Base-by-base conservation (phyloP, 2,797 vertebrate genomes). In the Brachyalestes nurse region DNA sequence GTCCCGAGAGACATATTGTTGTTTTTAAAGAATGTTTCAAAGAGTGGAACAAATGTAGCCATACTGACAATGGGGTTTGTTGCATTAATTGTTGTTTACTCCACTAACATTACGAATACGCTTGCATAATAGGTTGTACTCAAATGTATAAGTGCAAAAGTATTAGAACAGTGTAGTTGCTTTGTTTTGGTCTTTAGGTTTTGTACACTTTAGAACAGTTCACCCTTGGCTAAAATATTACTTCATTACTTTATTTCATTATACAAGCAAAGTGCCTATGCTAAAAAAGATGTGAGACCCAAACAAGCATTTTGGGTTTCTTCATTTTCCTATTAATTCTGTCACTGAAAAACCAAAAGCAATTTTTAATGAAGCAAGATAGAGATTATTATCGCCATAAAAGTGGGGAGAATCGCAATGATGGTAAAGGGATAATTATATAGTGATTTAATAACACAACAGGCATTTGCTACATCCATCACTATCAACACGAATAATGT, bases 21-120 rank as follows among this genome's bases (percentile, higher is more conserved):
- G 19, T 73, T 79, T 71, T 82, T 71, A 55, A 77, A 77, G 64
- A 67, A 64, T 7, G 34, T 77, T 73, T 73, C 4, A 61, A 66
- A 72, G 49, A 64, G 71, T 1, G 21, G 2, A 60, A 45, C 21
- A 19, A 42, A 70, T 67, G 9, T 47, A 60, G 23, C 5, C 25
- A 79, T 77, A 28, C 8, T 10, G 71, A 66, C 61, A 57, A 45
- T 17, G 9, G 57, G 6, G 69, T 49, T 55, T 83, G 57, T 49
- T 80, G n/a, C 40, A 65, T 28, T 82, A 75, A 79, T 77, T 79
- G 10, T 38, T 79, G 17, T 7, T 53, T 65, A 40, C 17, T 9
- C 23, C 7, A 28, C 57, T 67, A 12, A 38, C n/a, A 38, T 51
- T 78, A 53, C 13, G 12, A 75, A 73, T 60, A 0, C 9, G 49